These are phyloP conservation scores for Oncorhynchus mykiss DNA, from an alignment of 2,113 vertebrate genomes.

Conservation along the genomic window DNA sequence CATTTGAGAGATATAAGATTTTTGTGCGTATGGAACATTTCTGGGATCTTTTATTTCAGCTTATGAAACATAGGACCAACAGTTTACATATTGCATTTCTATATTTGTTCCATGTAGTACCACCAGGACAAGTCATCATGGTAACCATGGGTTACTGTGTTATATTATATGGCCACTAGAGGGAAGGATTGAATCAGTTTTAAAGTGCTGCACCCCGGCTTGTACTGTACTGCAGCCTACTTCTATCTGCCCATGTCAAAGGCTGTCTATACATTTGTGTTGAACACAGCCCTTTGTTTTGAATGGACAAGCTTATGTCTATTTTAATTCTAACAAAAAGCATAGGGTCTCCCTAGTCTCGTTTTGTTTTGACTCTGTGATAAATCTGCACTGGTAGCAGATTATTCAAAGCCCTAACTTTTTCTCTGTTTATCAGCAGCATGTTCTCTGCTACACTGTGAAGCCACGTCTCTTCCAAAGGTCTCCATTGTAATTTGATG, in stretches of 20 bases:
- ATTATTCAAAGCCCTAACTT: not conserved
- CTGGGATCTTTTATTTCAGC: too few species aligned
- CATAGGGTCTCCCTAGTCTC: not conserved
- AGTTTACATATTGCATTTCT: not conserved
- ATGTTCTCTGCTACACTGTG: not conserved
- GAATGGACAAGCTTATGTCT: not conserved
- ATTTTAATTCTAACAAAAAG: not conserved
- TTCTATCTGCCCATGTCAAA: not conserved
- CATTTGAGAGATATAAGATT: too few species aligned
- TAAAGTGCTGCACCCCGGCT: not conserved
- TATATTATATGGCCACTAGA: conserved; percentile 37
- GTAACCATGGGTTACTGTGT: conserved; percentile 22
- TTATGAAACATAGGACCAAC: not conserved
- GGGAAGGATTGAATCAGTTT: conserved; percentile 34
- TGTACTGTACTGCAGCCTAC: not conserved
- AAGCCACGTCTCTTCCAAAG: not conserved
- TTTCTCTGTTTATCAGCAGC: not conserved
- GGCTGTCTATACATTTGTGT: not conserved
- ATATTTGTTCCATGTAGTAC: conserved; percentile 13
- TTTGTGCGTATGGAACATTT: too few species aligned
- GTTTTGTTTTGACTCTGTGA: not conserved
- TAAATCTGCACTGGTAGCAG: not conserved
- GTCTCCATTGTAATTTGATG: not conserved
- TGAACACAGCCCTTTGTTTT: not conserved
- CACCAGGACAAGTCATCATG: not conserved